Conservation (phyloP, 2,888 invertebrate species). For the Eulithis prunata region DNA sequence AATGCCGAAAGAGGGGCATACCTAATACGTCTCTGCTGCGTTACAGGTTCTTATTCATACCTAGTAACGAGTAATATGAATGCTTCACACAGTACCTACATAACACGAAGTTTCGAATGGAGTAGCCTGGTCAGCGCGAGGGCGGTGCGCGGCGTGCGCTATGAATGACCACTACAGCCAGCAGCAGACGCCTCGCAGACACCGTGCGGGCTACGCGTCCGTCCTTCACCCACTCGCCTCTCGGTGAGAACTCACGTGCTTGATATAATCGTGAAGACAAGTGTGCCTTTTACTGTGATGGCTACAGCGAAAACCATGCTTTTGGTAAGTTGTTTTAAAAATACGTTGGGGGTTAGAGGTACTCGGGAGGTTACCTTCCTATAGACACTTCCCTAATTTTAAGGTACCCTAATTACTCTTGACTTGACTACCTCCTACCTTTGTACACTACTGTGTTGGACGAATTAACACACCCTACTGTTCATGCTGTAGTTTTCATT, state of each 20-base stretch:
- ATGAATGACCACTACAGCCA: conserved; percentile 51
- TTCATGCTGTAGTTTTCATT: too few species aligned
- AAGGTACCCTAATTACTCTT: too few species aligned
- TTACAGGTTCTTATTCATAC: conserved; percentile 5
- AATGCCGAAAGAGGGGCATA: not conserved
- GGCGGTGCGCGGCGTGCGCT: conserved; percentile 47
- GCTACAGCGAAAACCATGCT: conserved; percentile 40
- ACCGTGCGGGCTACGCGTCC: conserved; percentile 64
- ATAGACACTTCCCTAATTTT: too few species aligned
- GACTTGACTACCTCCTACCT: too few species aligned
- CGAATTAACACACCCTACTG: too few species aligned
- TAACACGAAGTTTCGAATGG: conserved; percentile 28
- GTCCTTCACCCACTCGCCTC: conserved; percentile 40
- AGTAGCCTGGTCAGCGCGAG: conserved; percentile 2
- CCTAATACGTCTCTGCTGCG: too few species aligned
- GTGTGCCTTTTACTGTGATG: conserved; percentile 25
- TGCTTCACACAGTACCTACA: conserved; percentile 10
- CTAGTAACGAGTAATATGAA: conserved; percentile 3
- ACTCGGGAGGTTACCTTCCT: too few species aligned
- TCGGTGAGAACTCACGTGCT: conserved; percentile 38
- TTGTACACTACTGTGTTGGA: too few species aligned
- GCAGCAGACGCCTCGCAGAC: conserved; percentile 69
- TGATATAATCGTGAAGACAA: conserved; percentile 29
- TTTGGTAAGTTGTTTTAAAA: conserved; percentile 33
- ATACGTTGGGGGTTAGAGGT: not conserved